phyloP scores from a whole-genome alignment of 2,797 vertebrate genomes.

The Brachyrhaphis roseni region DNA sequence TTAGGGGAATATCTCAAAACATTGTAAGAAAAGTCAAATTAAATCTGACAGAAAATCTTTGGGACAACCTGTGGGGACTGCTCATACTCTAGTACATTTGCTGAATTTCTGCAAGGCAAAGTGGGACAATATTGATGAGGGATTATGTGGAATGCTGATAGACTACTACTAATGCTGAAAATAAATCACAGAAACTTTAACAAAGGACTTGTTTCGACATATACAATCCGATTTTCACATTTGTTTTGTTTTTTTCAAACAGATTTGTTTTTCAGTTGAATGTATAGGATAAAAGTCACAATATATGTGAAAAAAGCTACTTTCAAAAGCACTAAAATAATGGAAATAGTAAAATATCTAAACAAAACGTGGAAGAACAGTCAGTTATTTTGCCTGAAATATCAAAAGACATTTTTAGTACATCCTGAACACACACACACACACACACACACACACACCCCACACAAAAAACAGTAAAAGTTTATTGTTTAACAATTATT shows the following conservation, averaged over 20 bases:
- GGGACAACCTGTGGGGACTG: background rate
- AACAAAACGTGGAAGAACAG: conserved; percentile 5
- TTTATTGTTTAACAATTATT: conserved; percentile 18
- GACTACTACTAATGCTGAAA: background rate
- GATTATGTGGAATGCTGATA: background rate
- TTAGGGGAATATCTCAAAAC: background rate
- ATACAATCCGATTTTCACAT: background rate
- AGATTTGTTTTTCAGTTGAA: background rate
- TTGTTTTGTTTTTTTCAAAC: background rate
- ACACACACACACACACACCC: too few relatives aligned
- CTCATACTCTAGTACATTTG: background rate
- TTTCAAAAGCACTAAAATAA: background rate
- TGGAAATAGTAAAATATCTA: background rate
- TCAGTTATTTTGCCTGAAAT: background rate
- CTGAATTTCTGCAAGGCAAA: background rate
- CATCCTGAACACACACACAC: background rate
- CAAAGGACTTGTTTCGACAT: background rate
- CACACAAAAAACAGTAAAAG: background rate
- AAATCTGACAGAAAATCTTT: background rate
- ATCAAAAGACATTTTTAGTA: background rate
- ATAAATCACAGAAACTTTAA: background rate
- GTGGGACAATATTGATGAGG: background rate
- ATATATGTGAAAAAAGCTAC: background rate
- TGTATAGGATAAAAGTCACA: background rate
- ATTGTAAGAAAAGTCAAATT: background rate